Base-by-base conservation (phyloP, 2,113 vertebrate species). In the Leptocoma aspasia region DNA sequence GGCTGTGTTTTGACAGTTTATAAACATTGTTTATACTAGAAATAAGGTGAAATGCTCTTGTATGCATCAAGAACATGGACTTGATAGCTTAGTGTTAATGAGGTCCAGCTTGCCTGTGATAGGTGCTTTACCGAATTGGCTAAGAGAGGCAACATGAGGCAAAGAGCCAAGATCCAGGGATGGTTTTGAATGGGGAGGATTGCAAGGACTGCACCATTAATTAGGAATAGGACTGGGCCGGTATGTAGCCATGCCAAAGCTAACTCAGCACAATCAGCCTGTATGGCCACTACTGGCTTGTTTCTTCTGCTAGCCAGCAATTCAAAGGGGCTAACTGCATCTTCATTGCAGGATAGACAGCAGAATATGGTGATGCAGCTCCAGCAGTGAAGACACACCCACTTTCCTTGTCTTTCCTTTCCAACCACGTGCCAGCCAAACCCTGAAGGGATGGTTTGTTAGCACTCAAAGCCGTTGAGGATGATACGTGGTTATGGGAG, bases 361-460 rank as follows among this genome's bases (percentile, higher is more conserved):
- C 26, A 78, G 56, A 75, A 59, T 19, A 20, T 30, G 15, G 41
- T 60, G 53, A 31, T 17, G 7, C 2, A 72, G 11, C 33, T 57
- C 41, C 27, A 53, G 26, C 13, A 59, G 33, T 45, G 45, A 53
- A 45, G 64, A 79, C 31, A 28, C 4, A 9, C 16, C 2, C 18
- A 11, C 35, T 23, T 44, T 57, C 7, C n/a, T 65, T 56, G 14
- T 47, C 12, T 47, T 70, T 81, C 13, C 20, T 39, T 82, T 77
- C 18, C 11, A 66, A 0, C 19, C 44, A 2, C 6, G 6, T 37
- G 10, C 17, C 30, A 44, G 56, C 11, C 1, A 6, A 73, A n/a
- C 22, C n/a, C 61, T 14, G 9, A 8, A 79, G 41, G 22, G 30
- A 33, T 65, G 28, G 10, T 13, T 59, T 91, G 39, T 44, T 44